Percentiles rank a stretch among this genome's conserved stretches.
Conservation (phyloP, 2,113 vertebrate genomes). For the Alethe diademata region DNA sequence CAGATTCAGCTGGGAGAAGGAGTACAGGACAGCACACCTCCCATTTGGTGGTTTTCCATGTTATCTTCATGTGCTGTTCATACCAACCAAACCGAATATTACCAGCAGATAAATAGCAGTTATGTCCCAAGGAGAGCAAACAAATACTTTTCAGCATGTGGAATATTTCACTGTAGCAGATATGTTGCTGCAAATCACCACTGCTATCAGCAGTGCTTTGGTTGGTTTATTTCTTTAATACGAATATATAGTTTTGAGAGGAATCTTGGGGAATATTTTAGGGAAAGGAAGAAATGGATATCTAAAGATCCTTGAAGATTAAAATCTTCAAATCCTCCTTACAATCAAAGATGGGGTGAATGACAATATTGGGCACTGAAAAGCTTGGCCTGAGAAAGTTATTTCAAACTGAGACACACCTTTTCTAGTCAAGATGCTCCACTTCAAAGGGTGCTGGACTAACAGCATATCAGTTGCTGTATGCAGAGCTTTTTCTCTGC, state of each 20-base stretch:
- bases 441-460: neutral
- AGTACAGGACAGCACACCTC: neutral
- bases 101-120: neutral
- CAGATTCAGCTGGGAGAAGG: neutral
- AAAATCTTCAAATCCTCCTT: neutral
- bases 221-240: neutral
- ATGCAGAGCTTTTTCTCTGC: neutral
- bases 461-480: neutral
- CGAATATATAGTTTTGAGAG: neutral
- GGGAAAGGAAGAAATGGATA: neutral
- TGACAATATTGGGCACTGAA: neutral
- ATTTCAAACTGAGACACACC: neutral
- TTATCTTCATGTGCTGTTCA: neutral
- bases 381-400: neutral
- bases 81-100: neutral
- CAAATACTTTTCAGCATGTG: neutral
- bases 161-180: neutral
- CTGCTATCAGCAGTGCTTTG: neutral
- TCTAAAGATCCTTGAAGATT: neutral
- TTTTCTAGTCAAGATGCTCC: neutral
- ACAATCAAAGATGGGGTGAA: neutral
- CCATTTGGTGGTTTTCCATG: neutral
- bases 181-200: neutral
- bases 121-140: neutral
- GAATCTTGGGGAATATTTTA: neutral